Percentiles rank a stretch among this genome's conserved stretches.
phyloP scores from a whole-genome alignment of 2,797 vertebrate species.

The Setipinna tenuifilis region DNA sequence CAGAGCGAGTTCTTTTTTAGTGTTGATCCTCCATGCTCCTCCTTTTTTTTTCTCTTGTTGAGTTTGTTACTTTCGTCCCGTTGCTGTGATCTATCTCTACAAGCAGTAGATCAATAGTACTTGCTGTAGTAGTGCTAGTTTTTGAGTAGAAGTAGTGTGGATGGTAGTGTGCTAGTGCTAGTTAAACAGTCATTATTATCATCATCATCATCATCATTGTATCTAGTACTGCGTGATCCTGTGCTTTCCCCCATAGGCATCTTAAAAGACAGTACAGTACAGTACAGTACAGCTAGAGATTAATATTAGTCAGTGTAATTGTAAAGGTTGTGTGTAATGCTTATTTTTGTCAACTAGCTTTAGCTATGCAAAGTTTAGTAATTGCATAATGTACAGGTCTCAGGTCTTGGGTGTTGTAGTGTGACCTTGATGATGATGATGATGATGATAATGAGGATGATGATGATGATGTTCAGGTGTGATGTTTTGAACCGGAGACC shows the following conservation, averaged over 20 bases:
- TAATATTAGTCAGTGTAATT: not conserved
- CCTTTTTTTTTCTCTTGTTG: conserved; percentile 3
- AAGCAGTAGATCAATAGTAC: conserved; percentile 10
- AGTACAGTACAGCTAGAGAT: not conserved
- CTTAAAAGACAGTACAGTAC: not conserved
- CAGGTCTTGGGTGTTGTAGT: not conserved
- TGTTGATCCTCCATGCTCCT: not conserved
- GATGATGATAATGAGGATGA: conserved; percentile 1
- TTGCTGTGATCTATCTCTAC: not conserved
- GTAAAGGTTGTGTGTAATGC: not conserved
- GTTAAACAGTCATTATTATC: not conserved
- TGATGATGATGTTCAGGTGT: conserved; percentile 46
- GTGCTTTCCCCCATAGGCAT: not conserved
- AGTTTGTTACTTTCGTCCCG: not conserved
- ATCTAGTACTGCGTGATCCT: not conserved
- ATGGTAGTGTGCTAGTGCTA: not conserved
- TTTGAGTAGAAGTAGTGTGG: not conserved
- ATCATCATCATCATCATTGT: not conserved
- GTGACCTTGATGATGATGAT: not conserved
- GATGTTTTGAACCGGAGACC: conserved; percentile 22
- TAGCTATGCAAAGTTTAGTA: not conserved
- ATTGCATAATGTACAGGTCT: not conserved
- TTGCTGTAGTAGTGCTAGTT: conserved; percentile 7
- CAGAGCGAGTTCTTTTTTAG: not conserved
- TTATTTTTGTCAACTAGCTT: not conserved